Percentiles rank a stretch among this genome's conserved stretches.
phyloP scores from a whole-genome alignment of 2,797 vertebrate genomes.

The Xyrichtys novacula region DNA sequence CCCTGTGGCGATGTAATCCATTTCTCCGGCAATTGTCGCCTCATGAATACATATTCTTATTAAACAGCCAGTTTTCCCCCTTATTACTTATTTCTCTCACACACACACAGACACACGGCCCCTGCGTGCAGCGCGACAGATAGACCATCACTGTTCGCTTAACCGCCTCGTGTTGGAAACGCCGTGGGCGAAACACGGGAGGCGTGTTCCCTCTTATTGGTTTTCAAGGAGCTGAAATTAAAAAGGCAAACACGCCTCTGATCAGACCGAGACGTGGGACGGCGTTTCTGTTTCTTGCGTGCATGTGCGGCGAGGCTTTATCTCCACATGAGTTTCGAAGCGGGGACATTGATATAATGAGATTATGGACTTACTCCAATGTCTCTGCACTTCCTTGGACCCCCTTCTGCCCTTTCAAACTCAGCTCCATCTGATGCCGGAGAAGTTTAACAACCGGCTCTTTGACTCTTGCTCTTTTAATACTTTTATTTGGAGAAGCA shows the following conservation, averaged over 20 bases:
- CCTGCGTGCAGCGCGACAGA: constrained; percentile 10
- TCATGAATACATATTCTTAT: constrained; percentile 63
- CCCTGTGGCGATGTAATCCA: constrained; percentile 51
- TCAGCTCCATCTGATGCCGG: constrained; percentile 24
- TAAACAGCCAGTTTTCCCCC: constrained; percentile 41
- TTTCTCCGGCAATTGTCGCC: constrained; percentile 51
- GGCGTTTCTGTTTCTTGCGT: constrained; percentile 4
- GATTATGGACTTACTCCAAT: constrained; percentile 40
- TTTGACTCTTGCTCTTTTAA: constrained; percentile 19
- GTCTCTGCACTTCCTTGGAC: constrained; percentile 29
- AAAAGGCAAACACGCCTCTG: constrained; percentile 44
- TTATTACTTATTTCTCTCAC: constrained; percentile 44
- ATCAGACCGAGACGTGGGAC: constrained; percentile 23
- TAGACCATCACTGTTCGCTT: constrained; percentile 39
- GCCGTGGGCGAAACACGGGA: constrained; percentile 33
- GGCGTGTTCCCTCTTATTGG: constrained; percentile 23
- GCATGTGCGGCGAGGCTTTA: constrained; percentile 16
- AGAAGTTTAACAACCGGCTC: constrained; percentile 22
- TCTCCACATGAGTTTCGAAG: constrained; percentile 39
- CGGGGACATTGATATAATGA: constrained; percentile 47
- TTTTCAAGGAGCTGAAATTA: constrained; percentile 44
- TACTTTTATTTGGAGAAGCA: constrained; percentile 15
- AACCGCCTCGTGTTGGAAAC: constrained; percentile 21
- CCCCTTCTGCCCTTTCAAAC: constrained; percentile 2
- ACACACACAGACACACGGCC: not conserved